phyloP scores from a whole-genome alignment of 2,888 invertebrate genomes.

The Teinopalpus imperialis region DNA sequence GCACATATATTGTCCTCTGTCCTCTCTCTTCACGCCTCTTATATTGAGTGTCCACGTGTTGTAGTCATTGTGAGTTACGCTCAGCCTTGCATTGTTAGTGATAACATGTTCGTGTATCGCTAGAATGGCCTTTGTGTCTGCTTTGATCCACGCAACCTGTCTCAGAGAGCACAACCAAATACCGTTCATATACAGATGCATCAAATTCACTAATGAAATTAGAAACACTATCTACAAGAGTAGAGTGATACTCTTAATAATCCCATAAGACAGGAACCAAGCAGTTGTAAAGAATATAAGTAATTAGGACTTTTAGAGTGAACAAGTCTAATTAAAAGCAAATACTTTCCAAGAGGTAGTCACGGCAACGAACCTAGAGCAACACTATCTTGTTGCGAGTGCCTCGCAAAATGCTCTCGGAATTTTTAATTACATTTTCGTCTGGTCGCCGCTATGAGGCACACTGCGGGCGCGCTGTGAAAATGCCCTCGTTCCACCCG shows the following conservation, averaged over 20 bases:
- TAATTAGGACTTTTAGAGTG: slow-evolving; percentile 62
- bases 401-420: slow-evolving; percentile 77
- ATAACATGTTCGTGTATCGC: slow-evolving; percentile 97
- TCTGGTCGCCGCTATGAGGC: slow-evolving; percentile 75
- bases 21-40: slow-evolving; percentile 91
- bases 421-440: slow-evolving; percentile 82
- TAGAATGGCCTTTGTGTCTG: slow-evolving; percentile 95
- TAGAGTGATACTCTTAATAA: slow-evolving; percentile 34
- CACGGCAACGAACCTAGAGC: slow-evolving; percentile 71
- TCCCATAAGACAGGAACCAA: slow-evolving; percentile 38
- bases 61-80: slow-evolving; percentile 95
- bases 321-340: slow-evolving; percentile 76
- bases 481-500: slow-evolving; percentile 73
- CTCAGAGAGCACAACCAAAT: slow-evolving; percentile 32
- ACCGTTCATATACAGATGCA: slow-evolving; percentile 28
- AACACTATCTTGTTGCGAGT: slow-evolving; percentile 80
- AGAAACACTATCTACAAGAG: slow-evolving; percentile 44
- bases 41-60: slow-evolving; percentile 97
- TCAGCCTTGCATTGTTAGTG: slow-evolving; percentile 94
- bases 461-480: slow-evolving; percentile 63
- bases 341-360: slow-evolving; percentile 76
- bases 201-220: slow-evolving; percentile 19
- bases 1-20: slow-evolving; percentile 96
- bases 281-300: slow-evolving; percentile 51
- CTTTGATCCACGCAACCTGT: slow-evolving; percentile 97